These are phyloP conservation scores for Ormyrus pomaceus DNA, from an alignment of 2,888 invertebrate species.

Conservation along the genomic window DNA sequence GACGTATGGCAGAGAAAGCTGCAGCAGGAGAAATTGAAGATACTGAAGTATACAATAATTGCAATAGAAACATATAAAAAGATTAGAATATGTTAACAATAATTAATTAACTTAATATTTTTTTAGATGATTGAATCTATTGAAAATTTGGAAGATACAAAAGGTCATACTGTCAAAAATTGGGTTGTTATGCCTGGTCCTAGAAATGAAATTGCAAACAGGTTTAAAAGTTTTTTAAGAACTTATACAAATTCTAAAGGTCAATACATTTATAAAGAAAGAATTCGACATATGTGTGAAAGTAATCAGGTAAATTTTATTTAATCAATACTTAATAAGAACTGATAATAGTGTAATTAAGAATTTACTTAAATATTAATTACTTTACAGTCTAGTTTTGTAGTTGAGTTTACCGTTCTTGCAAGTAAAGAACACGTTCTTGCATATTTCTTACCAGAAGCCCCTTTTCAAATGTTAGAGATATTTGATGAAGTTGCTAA, in stretches of 20 bases:
- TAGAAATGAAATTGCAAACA: conserved; percentile 95
- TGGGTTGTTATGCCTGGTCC: conserved; percentile 98
- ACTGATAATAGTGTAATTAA: background rate
- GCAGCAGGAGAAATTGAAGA: conserved; percentile 88
- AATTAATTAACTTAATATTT: conserved; percentile 13
- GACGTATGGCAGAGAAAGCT: conserved; percentile 91
- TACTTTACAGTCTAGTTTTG: conserved; percentile 83
- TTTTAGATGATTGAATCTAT: conserved; percentile 92
- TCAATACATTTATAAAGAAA: conserved; percentile 92
- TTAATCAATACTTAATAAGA: background rate
- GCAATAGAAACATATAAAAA: background rate
- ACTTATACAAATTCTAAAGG: conserved; percentile 92
- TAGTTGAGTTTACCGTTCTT: conserved; percentile 94
- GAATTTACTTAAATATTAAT: conserved; percentile 22
- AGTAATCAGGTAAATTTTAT: conserved; percentile 81
- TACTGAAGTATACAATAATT: conserved; percentile 78
- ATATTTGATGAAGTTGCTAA: conserved; percentile 97
- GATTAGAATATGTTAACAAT: background rate
- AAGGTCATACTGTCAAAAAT: conserved; percentile 95
- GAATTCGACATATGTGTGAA: conserved; percentile 96
- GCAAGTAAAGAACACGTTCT: conserved; percentile 94
- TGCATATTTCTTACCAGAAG: conserved; percentile 98
- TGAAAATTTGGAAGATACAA: conserved; percentile 98
- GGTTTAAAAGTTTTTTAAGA: conserved; percentile 93
- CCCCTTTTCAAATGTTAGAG: conserved; percentile 96